These are phyloP conservation scores for Typhlichthys subterraneus DNA, from an alignment of 2,797 vertebrate species.

Conservation along the genomic window DNA sequence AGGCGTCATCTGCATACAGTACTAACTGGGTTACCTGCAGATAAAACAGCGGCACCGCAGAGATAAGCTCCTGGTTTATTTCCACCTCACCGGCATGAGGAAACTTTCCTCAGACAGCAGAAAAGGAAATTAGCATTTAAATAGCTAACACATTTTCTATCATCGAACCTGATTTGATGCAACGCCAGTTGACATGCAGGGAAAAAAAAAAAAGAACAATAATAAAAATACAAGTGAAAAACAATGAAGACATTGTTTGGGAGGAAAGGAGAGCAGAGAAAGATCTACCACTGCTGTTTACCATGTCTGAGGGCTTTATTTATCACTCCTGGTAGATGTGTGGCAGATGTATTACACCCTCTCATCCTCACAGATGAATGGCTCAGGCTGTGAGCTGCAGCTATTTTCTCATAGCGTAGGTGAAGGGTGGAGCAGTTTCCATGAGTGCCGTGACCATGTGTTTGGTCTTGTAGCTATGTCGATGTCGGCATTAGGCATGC, in stretches of 20 bases:
- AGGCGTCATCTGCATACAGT: constrained; percentile 19
- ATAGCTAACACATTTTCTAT: constrained; percentile 61
- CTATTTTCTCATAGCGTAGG: too few relatives aligned
- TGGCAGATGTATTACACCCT: neutral
- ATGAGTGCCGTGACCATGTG: too few relatives aligned
- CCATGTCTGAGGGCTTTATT: constrained; percentile 5
- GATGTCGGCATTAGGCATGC: too few relatives aligned
- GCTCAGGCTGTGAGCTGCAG: too few relatives aligned
- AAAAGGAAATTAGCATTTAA: constrained; percentile 67
- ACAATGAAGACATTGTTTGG: constrained; percentile 15
- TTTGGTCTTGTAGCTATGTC: too few relatives aligned
- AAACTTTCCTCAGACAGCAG: constrained; percentile 38
- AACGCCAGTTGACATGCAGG: constrained; percentile 42
- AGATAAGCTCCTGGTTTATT: constrained; percentile 55
- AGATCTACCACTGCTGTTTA: constrained; percentile 15
- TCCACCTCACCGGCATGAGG: constrained; percentile 31
- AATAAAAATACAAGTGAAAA: constrained; percentile 1
- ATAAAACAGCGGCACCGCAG: constrained; percentile 38
- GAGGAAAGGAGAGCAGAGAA: neutral
- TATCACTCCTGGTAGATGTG: constrained; percentile 2
- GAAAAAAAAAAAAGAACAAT: constrained; percentile 32
- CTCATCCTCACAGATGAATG: neutral
- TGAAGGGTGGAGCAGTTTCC: too few relatives aligned
- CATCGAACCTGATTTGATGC: constrained; percentile 52
- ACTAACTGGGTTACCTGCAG: constrained; percentile 44